Percentiles rank a stretch among this genome's conserved stretches.
These are phyloP conservation scores for Lateolabrax maculatus DNA, from an alignment of 2,797 vertebrate genomes.

Conservation along the genomic window DNA sequence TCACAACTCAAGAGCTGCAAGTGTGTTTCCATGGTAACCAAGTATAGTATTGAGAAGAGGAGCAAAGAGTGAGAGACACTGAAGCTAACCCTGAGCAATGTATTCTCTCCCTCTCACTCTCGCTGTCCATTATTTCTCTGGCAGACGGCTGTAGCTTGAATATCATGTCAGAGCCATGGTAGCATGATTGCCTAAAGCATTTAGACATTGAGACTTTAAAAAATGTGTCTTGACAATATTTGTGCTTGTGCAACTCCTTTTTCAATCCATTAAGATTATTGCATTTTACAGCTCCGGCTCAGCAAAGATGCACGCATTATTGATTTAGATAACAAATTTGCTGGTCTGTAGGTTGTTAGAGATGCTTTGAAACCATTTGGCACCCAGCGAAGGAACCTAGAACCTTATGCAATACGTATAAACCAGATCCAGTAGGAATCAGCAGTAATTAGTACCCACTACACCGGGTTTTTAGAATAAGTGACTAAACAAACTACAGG, in stretches of 20 bases:
- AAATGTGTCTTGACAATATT: conserved; percentile 7
- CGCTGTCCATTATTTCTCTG: conserved; percentile 22
- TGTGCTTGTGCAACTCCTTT: neutral
- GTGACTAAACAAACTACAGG: neutral
- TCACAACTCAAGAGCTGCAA: conserved; percentile 76
- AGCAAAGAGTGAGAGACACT: conserved; percentile 62
- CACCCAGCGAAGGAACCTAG: neutral
- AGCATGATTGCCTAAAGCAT: neutral
- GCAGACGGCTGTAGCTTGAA: conserved; percentile 9
- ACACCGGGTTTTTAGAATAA: neutral
- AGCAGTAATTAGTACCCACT: neutral
- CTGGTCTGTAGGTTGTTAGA: conserved; percentile 14
- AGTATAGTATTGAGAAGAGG: conserved; percentile 75
- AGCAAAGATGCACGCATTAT: conserved; percentile 7
- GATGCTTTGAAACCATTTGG: conserved; percentile 17
- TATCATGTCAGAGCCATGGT: neutral
- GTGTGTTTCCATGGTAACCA: conserved; percentile 84
- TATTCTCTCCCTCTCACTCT: conserved; percentile 1
- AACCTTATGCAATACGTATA: conserved; percentile 1
- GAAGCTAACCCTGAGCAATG: conserved; percentile 55
- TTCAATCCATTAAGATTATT: conserved; percentile 24
- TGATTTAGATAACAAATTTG: conserved; percentile 29
- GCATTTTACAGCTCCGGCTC: conserved; percentile 10
- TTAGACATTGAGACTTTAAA: neutral
- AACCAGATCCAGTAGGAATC: neutral